Percentiles rank a stretch among this genome's conserved stretches.
Conservation (phyloP, 53 echinoderm and acorn worm genomes). For the Arbacia lixula region DNA sequence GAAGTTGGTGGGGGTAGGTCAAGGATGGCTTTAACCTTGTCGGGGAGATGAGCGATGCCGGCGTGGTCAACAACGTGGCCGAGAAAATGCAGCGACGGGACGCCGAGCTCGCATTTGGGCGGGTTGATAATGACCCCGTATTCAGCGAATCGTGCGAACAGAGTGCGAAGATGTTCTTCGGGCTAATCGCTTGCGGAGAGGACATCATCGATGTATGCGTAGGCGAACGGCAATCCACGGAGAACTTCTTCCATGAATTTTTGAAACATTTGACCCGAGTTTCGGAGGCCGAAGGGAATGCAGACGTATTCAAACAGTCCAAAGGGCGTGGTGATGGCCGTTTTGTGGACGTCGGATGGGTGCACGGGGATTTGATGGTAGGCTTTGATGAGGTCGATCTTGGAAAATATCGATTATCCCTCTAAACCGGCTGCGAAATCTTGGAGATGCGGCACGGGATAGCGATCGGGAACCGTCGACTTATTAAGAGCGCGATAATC, state of each 20-base stretch:
- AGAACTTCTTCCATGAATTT: conserved; percentile 56
- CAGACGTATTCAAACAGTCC: conserved; percentile 59
- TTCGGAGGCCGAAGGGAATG: conserved; percentile 68
- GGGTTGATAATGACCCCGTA: conserved; percentile 60
- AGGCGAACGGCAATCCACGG: conserved; percentile 56
- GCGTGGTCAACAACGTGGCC: conserved; percentile 47
- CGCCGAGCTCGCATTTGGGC: conserved; percentile 55
- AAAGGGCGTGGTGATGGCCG: conserved; percentile 67
- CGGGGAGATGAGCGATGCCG: conserved; percentile 25
- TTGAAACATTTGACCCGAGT: conserved; percentile 61
- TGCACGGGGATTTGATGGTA: conserved; percentile 66
- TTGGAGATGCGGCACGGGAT: conserved; percentile 54
- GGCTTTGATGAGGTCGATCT: conserved; percentile 52
- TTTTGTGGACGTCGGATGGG: conserved; percentile 60
- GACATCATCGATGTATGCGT: conserved; percentile 67
- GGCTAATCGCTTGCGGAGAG: conserved; percentile 42
- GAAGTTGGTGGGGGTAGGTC: conserved; percentile 33
- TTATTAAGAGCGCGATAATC: conserved; percentile 59
- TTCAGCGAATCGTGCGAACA: conserved; percentile 41
- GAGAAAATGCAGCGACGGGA: conserved; percentile 40
- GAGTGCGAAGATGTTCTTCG: conserved; percentile 23
- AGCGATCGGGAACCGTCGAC: conserved; percentile 51
- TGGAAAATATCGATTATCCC: conserved; percentile 26
- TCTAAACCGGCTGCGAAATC: conserved; percentile 34
- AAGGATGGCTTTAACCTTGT: conserved; percentile 37